These are phyloP conservation scores for Acanthochromis polyacanthus DNA, from an alignment of 2,113 vertebrate species.

Conservation along the genomic window DNA sequence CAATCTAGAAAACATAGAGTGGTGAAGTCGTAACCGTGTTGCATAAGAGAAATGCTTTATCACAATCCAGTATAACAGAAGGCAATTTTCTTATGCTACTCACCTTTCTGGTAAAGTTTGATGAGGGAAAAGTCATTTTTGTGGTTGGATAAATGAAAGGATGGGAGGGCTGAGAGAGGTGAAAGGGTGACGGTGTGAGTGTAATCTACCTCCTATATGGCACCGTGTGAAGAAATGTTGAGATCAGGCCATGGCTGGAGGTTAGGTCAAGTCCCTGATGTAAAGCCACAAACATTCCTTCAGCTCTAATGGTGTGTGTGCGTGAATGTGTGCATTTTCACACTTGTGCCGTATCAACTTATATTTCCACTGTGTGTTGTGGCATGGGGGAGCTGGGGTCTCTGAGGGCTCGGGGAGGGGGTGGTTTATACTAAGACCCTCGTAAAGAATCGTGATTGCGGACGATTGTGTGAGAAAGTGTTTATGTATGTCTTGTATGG, in stretches of 20 bases:
- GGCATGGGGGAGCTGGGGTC: conserved; percentile 37
- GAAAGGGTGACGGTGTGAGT: conserved; percentile 53
- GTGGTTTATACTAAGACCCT: conserved; percentile 80
- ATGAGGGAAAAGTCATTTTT: conserved; percentile 27
- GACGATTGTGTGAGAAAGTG: conserved; percentile 75
- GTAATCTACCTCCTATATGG: conserved; percentile 87
- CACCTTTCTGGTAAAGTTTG: conserved; percentile 1
- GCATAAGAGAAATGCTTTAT: not conserved
- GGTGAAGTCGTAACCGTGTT: conserved; percentile 3
- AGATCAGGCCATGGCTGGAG: conserved; percentile 87
- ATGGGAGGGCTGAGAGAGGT: conserved; percentile 32
- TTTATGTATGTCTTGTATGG: conserved; percentile 78
- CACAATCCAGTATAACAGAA: conserved; percentile 4
- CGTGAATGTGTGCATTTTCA: conserved; percentile 65
- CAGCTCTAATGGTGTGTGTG: conserved; percentile 84
- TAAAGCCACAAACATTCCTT: conserved; percentile 91
- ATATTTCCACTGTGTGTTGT: conserved; percentile 58
- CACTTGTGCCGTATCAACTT: conserved; percentile 74
- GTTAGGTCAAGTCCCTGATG: conserved; percentile 91
- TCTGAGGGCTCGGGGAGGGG: conserved; percentile 44
- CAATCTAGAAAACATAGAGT: not conserved
- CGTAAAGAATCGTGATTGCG: conserved; percentile 67
- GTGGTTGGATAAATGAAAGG: not conserved
- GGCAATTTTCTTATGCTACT: not conserved
- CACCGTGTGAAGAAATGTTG: conserved; percentile 88